Percentiles rank a stretch among this genome's conserved stretches.
Conservation (phyloP, 2,797 vertebrate genomes). For the Botia almorhae region DNA sequence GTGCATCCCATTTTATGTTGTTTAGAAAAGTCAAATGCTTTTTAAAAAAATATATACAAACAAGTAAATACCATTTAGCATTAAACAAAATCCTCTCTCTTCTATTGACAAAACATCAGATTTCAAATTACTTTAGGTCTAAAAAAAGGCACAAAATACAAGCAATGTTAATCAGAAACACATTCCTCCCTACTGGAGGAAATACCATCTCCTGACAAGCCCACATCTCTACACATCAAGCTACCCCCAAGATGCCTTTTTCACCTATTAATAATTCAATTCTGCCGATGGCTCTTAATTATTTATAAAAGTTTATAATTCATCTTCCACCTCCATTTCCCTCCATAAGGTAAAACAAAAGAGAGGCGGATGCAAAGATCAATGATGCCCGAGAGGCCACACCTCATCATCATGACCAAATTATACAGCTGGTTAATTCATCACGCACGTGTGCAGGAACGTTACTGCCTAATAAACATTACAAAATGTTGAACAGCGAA, state of each 20-base stretch:
- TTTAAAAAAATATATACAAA: background rate
- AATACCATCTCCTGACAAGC: background rate
- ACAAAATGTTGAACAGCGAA: background rate
- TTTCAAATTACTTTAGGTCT: background rate
- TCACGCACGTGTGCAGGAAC: background rate
- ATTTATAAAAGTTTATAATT: constrained; percentile 77
- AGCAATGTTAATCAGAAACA: background rate
- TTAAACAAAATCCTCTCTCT: too few species aligned
- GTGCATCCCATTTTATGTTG: too few species aligned
- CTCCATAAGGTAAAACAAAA: constrained; percentile 50
- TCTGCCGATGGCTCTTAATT: constrained; percentile 78
- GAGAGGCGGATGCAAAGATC: constrained; percentile 42
- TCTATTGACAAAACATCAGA: background rate
- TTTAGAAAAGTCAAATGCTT: too few species aligned
- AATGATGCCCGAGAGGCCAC: constrained; percentile 33
- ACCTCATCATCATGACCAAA: background rate
- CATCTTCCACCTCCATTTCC: constrained; percentile 56
- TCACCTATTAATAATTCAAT: constrained; percentile 79
- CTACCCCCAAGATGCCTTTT: constrained; percentile 55
- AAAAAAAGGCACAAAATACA: background rate
- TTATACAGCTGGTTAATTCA: background rate
- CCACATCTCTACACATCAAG: constrained; percentile 15
- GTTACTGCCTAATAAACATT: background rate
- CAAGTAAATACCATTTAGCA: too few species aligned
- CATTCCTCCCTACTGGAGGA: background rate